Conservation (phyloP, 2,797 vertebrate genomes). For the Decapterus maruadsi region DNA sequence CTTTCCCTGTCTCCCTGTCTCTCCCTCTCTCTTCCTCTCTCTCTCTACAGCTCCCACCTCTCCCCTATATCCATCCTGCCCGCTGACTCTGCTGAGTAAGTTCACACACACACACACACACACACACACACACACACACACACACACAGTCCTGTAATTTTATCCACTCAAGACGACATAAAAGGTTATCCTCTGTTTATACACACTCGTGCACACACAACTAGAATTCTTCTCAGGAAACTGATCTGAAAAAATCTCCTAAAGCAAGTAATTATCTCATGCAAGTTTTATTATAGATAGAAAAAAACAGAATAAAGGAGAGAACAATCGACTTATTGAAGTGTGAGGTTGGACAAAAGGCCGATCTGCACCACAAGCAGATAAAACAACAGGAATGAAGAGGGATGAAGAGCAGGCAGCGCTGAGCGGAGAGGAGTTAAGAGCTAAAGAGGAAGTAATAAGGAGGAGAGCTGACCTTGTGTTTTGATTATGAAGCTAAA, state of each 20-base stretch:
- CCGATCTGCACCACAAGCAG: constrained; percentile 10
- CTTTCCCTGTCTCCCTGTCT: constrained; percentile 64
- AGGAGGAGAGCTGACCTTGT: background rate
- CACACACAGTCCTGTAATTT: background rate
- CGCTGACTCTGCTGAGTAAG: constrained; percentile 95
- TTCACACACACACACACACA: constrained; percentile 48
- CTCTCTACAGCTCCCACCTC: constrained; percentile 87
- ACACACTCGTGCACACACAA: background rate
- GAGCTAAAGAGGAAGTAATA: constrained; percentile 24
- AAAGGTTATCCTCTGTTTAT: background rate
- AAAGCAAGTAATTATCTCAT: background rate
- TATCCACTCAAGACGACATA: constrained; percentile 2
- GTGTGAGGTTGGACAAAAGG: constrained; percentile 1
- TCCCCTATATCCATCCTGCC: constrained; percentile 92
- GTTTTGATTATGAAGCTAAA: constrained; percentile 48
- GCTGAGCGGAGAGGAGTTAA: accelerated
- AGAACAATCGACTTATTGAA: background rate
- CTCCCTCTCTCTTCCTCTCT: constrained; percentile 70
- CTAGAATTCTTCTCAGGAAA: background rate
- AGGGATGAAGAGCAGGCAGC: background rate
- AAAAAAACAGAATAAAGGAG: background rate
- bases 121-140: constrained; percentile 13
- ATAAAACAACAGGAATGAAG: constrained; percentile 21
- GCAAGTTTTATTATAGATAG: background rate
- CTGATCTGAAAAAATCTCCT: background rate